Percentiles rank a stretch among this genome's conserved stretches.
phyloP scores from a whole-genome alignment of 2,113 vertebrate species.

The Apteryx mantelli region DNA sequence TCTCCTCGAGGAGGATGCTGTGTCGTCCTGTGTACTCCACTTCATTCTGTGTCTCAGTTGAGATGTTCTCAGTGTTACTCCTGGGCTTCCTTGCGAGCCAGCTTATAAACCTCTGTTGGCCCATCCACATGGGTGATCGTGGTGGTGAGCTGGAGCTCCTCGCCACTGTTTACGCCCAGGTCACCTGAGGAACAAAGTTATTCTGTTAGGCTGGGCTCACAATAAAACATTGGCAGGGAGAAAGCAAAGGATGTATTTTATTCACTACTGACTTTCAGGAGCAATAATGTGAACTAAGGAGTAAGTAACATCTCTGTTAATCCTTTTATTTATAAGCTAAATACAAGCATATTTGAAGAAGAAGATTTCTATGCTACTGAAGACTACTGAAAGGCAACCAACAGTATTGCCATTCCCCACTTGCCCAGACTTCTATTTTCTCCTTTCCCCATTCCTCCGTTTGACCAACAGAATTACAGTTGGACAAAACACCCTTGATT shows the following conservation, averaged over 20 bases:
- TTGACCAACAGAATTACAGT: neutral
- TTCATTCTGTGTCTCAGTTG: neutral
- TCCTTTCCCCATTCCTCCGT: neutral
- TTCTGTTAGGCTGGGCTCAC: neutral
- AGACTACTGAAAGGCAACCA: neutral
- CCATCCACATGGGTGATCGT: constrained; percentile 94
- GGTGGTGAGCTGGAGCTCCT: constrained; percentile 95
- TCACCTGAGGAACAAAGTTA: constrained; percentile 72
- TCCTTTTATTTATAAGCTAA: neutral
- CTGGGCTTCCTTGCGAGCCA: constrained; percentile 93
- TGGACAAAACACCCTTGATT: neutral
- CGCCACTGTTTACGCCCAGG: constrained; percentile 85
- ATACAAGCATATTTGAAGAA: neutral
- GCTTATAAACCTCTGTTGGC: constrained; percentile 92
- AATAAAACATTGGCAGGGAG: rapidly evolving
- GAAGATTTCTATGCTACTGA: neutral
- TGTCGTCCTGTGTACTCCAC: neutral
- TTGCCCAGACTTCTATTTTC: neutral
- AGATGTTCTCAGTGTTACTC: constrained; percentile 75
- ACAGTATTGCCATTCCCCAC: neutral
- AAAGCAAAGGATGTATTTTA: rapidly evolving
- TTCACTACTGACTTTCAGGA: neutral
- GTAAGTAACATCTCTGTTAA: rapidly evolving
- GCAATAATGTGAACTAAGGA: neutral
- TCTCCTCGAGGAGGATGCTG: neutral